A percentile compares a stretch with the other conserved stretches of the same genome.
These are phyloP conservation scores for Nannoperca australis DNA, from an alignment of 2,797 vertebrate genomes.

Conservation along the genomic window DNA sequence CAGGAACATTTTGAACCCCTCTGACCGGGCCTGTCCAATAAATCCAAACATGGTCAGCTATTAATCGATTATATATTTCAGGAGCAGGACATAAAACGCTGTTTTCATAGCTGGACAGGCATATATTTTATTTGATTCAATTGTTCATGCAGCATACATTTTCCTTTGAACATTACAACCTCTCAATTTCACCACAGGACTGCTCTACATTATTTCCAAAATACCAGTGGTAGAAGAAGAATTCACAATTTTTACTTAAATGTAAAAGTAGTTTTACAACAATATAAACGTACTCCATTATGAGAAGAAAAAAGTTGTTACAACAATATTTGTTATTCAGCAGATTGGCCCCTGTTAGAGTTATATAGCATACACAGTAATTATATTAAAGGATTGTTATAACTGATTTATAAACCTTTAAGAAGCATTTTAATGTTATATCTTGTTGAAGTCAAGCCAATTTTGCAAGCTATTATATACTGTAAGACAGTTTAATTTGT, in stretches of 20 bases:
- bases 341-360: not conserved
- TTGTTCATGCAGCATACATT: conserved; percentile 26
- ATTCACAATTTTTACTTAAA: not conserved
- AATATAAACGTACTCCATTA: not conserved
- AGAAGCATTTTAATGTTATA: not conserved
- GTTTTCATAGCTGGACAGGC: conserved; percentile 38
- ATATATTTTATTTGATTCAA: conserved; percentile 38
- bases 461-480: not conserved
- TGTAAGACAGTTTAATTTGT: not conserved
- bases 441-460: not conserved
- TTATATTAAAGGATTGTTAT: not conserved
- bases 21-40: conserved; percentile 58
- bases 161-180: conserved; percentile 19
- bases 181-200: conserved; percentile 21
- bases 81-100: conserved; percentile 44
- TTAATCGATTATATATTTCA: conserved; percentile 71
- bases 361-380: not conserved
- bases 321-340: not conserved
- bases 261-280: not conserved
- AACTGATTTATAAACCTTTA: not conserved
- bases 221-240: conserved; percentile 15
- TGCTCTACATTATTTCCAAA: conserved; percentile 23
- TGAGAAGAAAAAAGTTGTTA: no score
- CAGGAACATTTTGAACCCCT: conserved; percentile 67
- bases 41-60: conserved; percentile 66